These are phyloP conservation scores for Spodoptera exigua DNA, from an alignment of 2,888 invertebrate species.

Conservation along the genomic window DNA sequence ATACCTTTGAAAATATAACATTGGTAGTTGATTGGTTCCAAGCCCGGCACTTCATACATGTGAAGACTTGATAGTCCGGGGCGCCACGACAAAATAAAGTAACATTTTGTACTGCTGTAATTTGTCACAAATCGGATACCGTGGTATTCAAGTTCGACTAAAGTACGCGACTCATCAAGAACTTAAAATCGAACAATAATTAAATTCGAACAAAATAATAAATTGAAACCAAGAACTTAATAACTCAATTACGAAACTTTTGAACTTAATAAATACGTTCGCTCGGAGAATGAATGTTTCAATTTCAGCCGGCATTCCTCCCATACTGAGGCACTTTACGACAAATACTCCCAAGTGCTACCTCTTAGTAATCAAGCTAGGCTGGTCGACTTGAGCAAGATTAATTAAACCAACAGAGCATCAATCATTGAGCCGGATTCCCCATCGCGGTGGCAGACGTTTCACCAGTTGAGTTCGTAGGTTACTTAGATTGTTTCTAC, in stretches of 20 bases:
- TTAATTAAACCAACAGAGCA: constrained; percentile 83
- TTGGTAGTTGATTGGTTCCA: too few relatives aligned
- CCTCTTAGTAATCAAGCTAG: constrained; percentile 74
- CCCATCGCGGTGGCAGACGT: constrained; percentile 66
- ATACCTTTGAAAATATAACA: too few relatives aligned
- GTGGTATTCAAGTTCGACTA: too few relatives aligned
- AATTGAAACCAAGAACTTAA: constrained; percentile 9
- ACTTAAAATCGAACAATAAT: constrained; percentile 8
- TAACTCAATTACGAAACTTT: constrained; percentile 44
- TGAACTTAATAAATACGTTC: constrained; percentile 36
- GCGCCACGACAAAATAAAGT: too few relatives aligned
- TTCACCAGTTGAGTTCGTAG: constrained; percentile 66
- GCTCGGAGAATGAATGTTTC: constrained; percentile 17
- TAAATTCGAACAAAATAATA: constrained; percentile 17
- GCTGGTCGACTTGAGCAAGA: constrained; percentile 79
- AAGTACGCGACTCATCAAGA: too few relatives aligned
- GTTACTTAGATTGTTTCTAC: constrained; percentile 60
- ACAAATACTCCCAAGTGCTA: constrained; percentile 65
- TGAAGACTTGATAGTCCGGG: too few relatives aligned
- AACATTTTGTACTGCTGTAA: too few relatives aligned
- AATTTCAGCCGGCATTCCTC: constrained; percentile 28
- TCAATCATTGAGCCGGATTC: constrained; percentile 82
- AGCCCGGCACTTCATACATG: too few relatives aligned
- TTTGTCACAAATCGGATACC: too few relatives aligned
- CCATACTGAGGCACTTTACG: constrained; percentile 48